Percentiles rank a stretch among this genome's conserved stretches.
Conservation (phyloP, 1,140 invertebrate genomes). For the Scaptomyza graminum region DNA sequence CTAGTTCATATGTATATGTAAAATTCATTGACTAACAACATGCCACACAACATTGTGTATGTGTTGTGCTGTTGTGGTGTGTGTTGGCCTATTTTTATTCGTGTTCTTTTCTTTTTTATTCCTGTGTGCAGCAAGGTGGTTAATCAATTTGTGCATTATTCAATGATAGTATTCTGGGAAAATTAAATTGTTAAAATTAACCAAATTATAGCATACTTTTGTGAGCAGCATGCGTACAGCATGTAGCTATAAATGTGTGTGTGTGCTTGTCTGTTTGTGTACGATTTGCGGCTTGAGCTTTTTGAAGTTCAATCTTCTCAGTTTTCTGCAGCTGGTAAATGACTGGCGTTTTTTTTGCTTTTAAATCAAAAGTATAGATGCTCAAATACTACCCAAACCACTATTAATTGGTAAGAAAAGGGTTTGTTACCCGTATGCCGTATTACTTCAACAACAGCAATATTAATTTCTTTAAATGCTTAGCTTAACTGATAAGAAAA, state of each 20-base stretch:
- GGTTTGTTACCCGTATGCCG: too few relatives aligned
- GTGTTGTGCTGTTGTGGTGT: neutral
- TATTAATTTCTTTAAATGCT: too few relatives aligned
- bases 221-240: neutral
- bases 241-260: neutral
- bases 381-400: too few relatives aligned
- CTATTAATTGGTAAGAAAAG: too few relatives aligned
- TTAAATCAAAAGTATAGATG: neutral
- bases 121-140: neutral
- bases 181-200: neutral
- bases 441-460: too few relatives aligned
- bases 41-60: constrained; percentile 53
- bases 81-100: too few relatives aligned
- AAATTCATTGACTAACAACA: constrained; percentile 79
- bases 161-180: neutral
- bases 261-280: neutral
- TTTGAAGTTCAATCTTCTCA: neutral
- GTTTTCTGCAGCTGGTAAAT: too few relatives aligned
- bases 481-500: too few relatives aligned
- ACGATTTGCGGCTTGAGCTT: neutral
- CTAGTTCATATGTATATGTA: constrained; percentile 51
- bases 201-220: constrained; percentile 28
- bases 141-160: constrained; percentile 30
- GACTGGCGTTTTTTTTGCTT: neutral
- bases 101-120: constrained; percentile 5